These are phyloP conservation scores for Azemiops feae DNA, from an alignment of 2,113 vertebrate species.

Conservation along the genomic window DNA sequence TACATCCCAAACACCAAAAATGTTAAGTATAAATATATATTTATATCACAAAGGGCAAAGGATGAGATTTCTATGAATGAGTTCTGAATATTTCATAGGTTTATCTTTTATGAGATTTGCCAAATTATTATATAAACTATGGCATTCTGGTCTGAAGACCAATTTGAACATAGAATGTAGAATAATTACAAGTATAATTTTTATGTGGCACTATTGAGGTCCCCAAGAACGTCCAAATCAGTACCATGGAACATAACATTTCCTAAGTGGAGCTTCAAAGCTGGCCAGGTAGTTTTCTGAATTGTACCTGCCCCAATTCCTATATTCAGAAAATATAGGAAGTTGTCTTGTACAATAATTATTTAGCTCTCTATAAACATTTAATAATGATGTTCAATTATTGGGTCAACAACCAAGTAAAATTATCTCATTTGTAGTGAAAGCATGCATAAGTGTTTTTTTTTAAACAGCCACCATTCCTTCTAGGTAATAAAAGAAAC, in stretches of 20 bases:
- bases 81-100: no score
- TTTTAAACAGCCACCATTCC: slow-evolving; percentile 61
- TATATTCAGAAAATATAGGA: neutral
- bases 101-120: neutral
- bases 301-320: neutral
- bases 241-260: neutral
- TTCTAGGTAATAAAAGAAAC: slow-evolving; percentile 68
- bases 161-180: neutral
- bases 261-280: neutral
- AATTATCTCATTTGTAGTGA: slow-evolving; percentile 67
- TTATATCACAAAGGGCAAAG: neutral
- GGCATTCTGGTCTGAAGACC: neutral
- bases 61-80: neutral
- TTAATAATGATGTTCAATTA: slow-evolving; percentile 74
- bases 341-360: slow-evolving; percentile 29
- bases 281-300: neutral
- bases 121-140: neutral
- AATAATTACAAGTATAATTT: neutral
- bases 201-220: neutral
- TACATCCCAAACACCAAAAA: neutral
- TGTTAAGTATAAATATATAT: neutral
- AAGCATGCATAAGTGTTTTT: slow-evolving; percentile 50
- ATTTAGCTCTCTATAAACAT: slow-evolving; percentile 63
- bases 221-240: neutral
- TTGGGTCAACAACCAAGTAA: slow-evolving; percentile 63